phyloP scores from a whole-genome alignment of 2,797 vertebrate genomes.

The Cebuella pygmaea region DNA sequence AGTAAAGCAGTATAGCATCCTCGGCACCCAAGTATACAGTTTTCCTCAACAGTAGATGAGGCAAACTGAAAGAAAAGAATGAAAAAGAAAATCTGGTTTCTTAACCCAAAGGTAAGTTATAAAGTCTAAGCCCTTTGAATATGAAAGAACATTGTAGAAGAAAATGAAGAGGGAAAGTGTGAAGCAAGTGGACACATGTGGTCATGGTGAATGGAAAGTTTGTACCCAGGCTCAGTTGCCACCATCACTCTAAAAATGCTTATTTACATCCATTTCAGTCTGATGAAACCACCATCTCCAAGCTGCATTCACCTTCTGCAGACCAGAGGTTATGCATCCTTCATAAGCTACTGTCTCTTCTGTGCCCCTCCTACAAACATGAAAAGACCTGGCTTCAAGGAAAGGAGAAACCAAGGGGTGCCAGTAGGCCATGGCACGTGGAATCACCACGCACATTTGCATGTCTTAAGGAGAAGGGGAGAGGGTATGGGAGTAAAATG shows the following conservation, averaged over 20 bases:
- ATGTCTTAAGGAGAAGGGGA: neutral
- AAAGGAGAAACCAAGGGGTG: no score
- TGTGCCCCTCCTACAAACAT: neutral
- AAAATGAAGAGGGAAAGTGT: neutral
- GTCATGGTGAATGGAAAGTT: neutral
- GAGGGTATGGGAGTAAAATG: rapidly evolving
- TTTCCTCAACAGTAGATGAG: neutral
- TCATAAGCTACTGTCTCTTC: neutral
- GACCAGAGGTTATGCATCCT: neutral
- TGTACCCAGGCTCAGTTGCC: no score
- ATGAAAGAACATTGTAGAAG: neutral
- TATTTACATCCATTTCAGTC: neutral
- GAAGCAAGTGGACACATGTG: neutral
- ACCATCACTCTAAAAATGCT: neutral
- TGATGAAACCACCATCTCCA: neutral
- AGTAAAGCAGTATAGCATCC: neutral
- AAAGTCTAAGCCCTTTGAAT: neutral
- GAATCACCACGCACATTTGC: rapidly evolving
- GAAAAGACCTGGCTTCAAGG: neutral
- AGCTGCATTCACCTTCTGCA: neutral
- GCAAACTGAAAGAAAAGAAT: neutral
- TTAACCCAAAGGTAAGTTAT: neutral
- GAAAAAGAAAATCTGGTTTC: neutral
- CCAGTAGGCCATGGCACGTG: rapidly evolving
- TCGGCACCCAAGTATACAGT: neutral